phyloP scores from a whole-genome alignment of 2,113 vertebrate species.

The Melanerpes aurifrons region DNA sequence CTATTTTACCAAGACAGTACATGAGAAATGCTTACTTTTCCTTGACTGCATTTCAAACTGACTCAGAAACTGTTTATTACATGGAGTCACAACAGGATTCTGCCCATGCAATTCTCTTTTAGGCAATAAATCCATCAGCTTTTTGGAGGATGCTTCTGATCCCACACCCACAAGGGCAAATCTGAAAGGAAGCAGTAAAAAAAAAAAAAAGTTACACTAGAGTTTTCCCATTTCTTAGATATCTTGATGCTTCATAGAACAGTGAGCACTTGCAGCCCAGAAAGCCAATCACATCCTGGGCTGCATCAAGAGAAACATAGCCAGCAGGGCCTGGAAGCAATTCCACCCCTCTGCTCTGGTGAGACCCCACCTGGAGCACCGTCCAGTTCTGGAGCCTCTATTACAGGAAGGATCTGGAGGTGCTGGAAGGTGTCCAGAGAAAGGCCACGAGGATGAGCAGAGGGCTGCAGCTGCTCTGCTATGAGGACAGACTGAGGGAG shows the following conservation, averaged over 20 bases:
- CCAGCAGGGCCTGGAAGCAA: too few species aligned
- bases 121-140: constrained; percentile 94
- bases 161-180: constrained; percentile 98
- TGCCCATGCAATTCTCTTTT: constrained; percentile 98
- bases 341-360: too few species aligned
- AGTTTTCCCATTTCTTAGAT: background rate
- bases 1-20: background rate
- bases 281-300: too few species aligned
- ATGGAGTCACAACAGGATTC: constrained; percentile 96
- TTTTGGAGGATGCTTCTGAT: constrained; percentile 95
- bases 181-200: constrained; percentile 71
- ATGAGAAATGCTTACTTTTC: constrained; percentile 88
- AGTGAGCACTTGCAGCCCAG: too few species aligned
- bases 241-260: background rate
- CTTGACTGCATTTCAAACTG: constrained; percentile 99
- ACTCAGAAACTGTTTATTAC: constrained; percentile 98
- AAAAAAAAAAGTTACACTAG: background rate
- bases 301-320: too few species aligned
- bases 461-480: too few species aligned
- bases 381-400: too few species aligned
- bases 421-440: too few species aligned
- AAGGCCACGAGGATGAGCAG: too few species aligned
- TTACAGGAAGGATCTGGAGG: too few species aligned
- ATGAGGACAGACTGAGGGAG: too few species aligned
- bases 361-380: too few species aligned